Conservation (phyloP, 2,797 vertebrate species). For the Todus mexicanus region DNA sequence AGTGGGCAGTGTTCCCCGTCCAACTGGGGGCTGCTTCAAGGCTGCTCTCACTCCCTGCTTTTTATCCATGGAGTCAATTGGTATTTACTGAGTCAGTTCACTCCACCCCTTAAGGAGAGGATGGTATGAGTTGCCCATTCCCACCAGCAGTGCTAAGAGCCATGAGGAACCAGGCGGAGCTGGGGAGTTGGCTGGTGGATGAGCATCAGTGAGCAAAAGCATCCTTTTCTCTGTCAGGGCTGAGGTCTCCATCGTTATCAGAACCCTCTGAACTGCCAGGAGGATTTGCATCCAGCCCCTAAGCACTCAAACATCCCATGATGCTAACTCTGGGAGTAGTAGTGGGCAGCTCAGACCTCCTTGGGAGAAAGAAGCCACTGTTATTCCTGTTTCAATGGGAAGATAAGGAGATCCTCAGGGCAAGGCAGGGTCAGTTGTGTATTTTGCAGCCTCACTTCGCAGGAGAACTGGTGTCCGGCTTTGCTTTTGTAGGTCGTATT, state of each 20-base stretch:
- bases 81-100: not conserved
- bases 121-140: not conserved
- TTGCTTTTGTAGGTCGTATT: not conserved
- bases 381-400: not conserved
- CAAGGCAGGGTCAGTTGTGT: not conserved
- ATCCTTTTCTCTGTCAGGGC: not conserved
- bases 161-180: not conserved
- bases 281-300: not conserved
- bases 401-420: not conserved
- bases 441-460: not conserved
- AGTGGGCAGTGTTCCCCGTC: not conserved
- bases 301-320: too few relatives aligned
- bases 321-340: not conserved
- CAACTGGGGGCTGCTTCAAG: not conserved
- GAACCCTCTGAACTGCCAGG: not conserved
- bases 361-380: not conserved
- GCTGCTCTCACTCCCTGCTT: not conserved
- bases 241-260: not conserved
- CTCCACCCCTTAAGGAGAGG: not conserved
- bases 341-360: not conserved
- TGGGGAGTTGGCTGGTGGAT: not conserved
- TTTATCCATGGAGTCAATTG: not conserved
- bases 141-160: not conserved
- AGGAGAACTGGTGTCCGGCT: not conserved
- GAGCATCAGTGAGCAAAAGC: rapidly evolving